phyloP scores from a whole-genome alignment of 2,113 vertebrate genomes.

The Pseudorasbora parva region DNA sequence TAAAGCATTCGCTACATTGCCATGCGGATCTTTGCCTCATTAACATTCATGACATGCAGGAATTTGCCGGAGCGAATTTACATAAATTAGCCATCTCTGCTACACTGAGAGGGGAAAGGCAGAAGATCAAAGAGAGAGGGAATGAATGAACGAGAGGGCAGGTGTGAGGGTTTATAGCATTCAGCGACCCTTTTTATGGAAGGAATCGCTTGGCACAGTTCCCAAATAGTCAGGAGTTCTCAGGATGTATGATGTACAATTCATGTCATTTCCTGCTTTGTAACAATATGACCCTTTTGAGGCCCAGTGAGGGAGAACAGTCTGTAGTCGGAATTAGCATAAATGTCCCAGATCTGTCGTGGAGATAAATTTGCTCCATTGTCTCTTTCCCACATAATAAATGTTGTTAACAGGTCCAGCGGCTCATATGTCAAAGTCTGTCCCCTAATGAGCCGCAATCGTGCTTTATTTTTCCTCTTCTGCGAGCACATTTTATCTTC shows the following conservation, averaged over 20 bases:
- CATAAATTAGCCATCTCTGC: slow-evolving; percentile 71
- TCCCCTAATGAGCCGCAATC: slow-evolving; percentile 87
- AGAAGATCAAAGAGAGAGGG: slow-evolving; percentile 42
- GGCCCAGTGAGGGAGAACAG: slow-evolving; percentile 73
- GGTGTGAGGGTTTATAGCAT: slow-evolving; percentile 40
- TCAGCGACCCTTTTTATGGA: slow-evolving; percentile 62
- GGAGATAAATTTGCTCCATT: slow-evolving; percentile 91
- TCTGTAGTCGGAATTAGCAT: slow-evolving; percentile 81
- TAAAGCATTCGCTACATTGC: slow-evolving; percentile 57
- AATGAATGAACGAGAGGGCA: slow-evolving; percentile 25
- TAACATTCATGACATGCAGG: slow-evolving; percentile 74
- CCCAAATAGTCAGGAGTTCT: slow-evolving; percentile 55
- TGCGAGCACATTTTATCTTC: slow-evolving; percentile 46
- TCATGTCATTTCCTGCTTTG: slow-evolving; percentile 84
- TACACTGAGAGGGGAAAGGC: slow-evolving; percentile 58
- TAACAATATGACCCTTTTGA: slow-evolving; percentile 83
- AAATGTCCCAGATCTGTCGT: slow-evolving; percentile 88
- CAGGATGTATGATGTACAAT: slow-evolving; percentile 81
- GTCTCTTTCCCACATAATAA: slow-evolving; percentile 86
- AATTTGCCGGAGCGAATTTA: slow-evolving; percentile 66
- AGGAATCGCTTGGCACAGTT: slow-evolving; percentile 61
- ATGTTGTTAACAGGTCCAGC: slow-evolving; percentile 86
- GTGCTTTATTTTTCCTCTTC: slow-evolving; percentile 76
- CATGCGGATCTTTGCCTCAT: slow-evolving; percentile 61
- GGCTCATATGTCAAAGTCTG: slow-evolving; percentile 85